Evolutionary conservation across 2,888 invertebrate species (phyloP).

Genomic region (Drosophila austrosaltans): DNA sequence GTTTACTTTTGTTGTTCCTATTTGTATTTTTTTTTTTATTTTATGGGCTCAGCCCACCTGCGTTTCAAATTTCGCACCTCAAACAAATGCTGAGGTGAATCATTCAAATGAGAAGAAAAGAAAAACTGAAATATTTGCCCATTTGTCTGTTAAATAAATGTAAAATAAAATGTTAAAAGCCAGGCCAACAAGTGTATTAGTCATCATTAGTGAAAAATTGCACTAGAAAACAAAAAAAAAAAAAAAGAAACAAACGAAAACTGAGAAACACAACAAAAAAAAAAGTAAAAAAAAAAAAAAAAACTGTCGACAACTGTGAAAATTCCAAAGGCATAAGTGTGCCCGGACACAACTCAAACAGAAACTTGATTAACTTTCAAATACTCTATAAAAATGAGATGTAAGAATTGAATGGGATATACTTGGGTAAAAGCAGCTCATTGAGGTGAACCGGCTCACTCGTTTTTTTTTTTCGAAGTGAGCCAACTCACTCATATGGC

Average conservation of each 20-base stretch:
- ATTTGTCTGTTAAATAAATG: constrained; percentile 22
- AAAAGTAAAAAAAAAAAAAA: too few species aligned
- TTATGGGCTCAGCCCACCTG: constrained; percentile 45
- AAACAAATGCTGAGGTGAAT: constrained; percentile 52
- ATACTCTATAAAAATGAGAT: neutral
- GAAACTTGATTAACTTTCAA: neutral
- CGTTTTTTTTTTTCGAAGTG: too few species aligned
- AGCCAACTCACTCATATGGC: too few species aligned
- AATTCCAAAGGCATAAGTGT: constrained; percentile 73
- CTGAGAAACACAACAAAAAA: constrained; percentile 19
- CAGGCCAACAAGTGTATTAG: constrained; percentile 60
- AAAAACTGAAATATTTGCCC: constrained; percentile 16
- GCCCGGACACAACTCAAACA: constrained; percentile 28
- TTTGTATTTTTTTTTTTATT: constrained; percentile 11
- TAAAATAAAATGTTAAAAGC: neutral
- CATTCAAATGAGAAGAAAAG: constrained; percentile 54
- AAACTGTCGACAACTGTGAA: constrained; percentile 49
- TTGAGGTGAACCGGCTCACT: too few species aligned
- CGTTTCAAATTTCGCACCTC: constrained; percentile 57
- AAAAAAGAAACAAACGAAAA: too few species aligned
- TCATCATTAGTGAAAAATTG: constrained; percentile 71
- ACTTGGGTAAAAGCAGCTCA: too few species aligned
- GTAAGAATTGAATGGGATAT: too few species aligned
- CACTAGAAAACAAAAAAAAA: constrained; percentile 39
- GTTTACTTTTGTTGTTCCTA: neutral